phyloP scores from a whole-genome alignment of 2,797 vertebrate genomes.

The Ctenosaura bakeri region DNA sequence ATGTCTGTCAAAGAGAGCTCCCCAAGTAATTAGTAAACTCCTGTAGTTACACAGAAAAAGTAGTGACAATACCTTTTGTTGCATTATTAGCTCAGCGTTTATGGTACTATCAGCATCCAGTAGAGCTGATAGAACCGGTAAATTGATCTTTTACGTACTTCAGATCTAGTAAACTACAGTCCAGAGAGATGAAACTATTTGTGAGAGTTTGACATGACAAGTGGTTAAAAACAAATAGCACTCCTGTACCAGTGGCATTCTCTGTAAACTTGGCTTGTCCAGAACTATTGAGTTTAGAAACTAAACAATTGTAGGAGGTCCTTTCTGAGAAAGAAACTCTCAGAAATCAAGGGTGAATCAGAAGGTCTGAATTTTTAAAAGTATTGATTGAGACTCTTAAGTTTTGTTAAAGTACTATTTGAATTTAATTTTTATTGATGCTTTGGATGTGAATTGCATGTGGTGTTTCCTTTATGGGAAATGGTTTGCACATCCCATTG shows the following conservation, averaged over 20 bases:
- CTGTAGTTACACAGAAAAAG: no score
- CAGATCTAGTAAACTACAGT: neutral
- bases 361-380: neutral
- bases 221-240: neutral
- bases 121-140: neutral
- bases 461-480: neutral
- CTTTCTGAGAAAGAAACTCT: neutral
- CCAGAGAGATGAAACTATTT: neutral
- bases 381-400: neutral
- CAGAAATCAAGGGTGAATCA: neutral
- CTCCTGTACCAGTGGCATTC: neutral
- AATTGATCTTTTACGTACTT: neutral
- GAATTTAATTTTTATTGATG: neutral
- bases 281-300: neutral
- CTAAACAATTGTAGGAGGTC: neutral
- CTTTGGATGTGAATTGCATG: neutral
- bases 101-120: neutral
- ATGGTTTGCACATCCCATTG: no score
- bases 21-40: no score
- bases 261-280: neutral
- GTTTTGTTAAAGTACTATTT: neutral
- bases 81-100: neutral
- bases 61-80: no score
- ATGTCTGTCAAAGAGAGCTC: no score
- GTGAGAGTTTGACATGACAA: neutral